phyloP scores from a whole-genome alignment of 2,113 vertebrate genomes.

The Abramis brama region DNA sequence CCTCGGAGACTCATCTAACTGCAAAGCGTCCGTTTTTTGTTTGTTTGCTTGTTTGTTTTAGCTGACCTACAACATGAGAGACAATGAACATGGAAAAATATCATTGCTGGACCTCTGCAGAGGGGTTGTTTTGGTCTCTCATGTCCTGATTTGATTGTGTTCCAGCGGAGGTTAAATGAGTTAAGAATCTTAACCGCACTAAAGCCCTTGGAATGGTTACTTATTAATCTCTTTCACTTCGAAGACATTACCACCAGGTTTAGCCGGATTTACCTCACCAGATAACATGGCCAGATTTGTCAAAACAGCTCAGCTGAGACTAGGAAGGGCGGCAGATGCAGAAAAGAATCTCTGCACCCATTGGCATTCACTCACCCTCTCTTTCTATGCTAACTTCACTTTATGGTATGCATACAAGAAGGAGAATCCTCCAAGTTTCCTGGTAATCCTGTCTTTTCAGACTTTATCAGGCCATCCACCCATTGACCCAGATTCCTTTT shows the following conservation, averaged over 20 bases:
- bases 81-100: conserved; percentile 61
- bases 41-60: conserved; percentile 13
- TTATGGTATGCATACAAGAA: conserved; percentile 24
- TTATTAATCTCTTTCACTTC: conserved; percentile 93
- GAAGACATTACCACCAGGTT: conserved; percentile 89
- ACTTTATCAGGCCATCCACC: conserved; percentile 30
- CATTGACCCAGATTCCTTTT: conserved; percentile 43
- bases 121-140: conserved; percentile 77
- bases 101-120: conserved; percentile 70
- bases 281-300: conserved; percentile 77
- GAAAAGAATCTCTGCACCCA: conserved; percentile 9
- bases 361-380: not conserved
- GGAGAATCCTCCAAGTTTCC: conserved; percentile 33
- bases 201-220: conserved; percentile 88
- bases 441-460: conserved; percentile 39
- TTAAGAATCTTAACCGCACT: conserved; percentile 92
- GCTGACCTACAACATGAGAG: conserved; percentile 32
- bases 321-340: conserved; percentile 38
- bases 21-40: not conserved
- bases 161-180: conserved; percentile 87
- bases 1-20: not conserved
- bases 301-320: conserved; percentile 68
- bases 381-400: conserved; percentile 1
- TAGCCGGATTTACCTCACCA: conserved; percentile 86
- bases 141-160: conserved; percentile 78